These are phyloP conservation scores for Pipistrellus kuhlii DNA, from an alignment of 2,797 vertebrate genomes.

Conservation along the genomic window DNA sequence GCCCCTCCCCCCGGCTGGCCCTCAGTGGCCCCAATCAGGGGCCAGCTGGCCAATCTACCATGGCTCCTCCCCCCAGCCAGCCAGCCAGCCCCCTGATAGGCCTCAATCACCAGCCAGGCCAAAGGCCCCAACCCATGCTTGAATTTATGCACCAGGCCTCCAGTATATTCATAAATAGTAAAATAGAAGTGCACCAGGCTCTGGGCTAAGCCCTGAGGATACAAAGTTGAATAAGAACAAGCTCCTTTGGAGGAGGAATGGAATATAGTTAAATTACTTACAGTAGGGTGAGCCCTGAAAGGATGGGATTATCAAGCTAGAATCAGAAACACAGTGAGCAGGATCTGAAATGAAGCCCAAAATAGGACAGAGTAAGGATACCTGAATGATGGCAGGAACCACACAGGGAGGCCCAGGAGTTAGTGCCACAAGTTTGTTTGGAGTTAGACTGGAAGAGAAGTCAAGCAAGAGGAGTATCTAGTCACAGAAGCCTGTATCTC, in stretches of 20 bases:
- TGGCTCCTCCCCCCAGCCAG: no score
- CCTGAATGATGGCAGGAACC: background rate
- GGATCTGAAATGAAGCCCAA: background rate
- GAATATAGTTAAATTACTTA: background rate
- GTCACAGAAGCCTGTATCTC: background rate
- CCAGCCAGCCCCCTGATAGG: no score
- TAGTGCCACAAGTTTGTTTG: background rate
- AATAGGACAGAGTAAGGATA: background rate
- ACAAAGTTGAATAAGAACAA: background rate
- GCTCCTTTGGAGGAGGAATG: background rate
- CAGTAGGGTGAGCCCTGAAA: background rate
- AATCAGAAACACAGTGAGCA: background rate
- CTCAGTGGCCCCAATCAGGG: no score
- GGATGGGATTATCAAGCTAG: background rate
- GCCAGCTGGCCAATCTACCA: no score
- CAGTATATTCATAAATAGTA: background rate
- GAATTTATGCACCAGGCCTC: no score
- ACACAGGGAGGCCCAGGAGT: background rate
- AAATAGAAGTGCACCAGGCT: background rate
- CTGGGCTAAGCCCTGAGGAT: background rate
- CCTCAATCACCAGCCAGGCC: no score
- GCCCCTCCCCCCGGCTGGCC: fast-evolving
- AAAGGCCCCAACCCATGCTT: no score
- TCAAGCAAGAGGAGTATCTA: background rate
- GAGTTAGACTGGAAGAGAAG: background rate